Evolutionary conservation across 2,797 vertebrate genomes (phyloP).

Genomic region (Notolabrus celidotus): DNA sequence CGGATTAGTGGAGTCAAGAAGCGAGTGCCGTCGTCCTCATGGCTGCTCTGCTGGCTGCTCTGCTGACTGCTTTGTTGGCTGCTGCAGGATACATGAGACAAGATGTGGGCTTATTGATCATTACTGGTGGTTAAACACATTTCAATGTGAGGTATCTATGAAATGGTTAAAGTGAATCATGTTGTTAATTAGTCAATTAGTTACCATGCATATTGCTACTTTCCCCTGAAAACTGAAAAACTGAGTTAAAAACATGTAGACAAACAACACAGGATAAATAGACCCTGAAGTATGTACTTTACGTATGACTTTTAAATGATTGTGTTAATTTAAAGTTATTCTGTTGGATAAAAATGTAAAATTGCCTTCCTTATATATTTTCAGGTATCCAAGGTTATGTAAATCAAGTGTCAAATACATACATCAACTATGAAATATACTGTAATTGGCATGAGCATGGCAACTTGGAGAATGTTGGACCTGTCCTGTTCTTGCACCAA

Average conservation of each 20-base stretch:
- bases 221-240: neutral
- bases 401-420: conserved; percentile 11
- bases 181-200: neutral
- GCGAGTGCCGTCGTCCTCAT: conserved; percentile 89
- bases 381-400: neutral
- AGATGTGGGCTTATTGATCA: conserved; percentile 13
- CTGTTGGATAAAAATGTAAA: neutral
- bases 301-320: neutral
- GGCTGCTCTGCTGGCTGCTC: conserved; percentile 92
- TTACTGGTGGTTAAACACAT: neutral
- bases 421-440: neutral
- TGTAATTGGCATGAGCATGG: neutral
- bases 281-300: neutral
- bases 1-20: conserved; percentile 89
- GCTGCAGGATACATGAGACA: conserved; percentile 70
- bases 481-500: conserved; percentile 37
- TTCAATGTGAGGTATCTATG: neutral
- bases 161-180: neutral
- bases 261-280: neutral
- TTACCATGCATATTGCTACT: neutral
- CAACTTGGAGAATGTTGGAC: neutral
- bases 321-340: too few relatives aligned
- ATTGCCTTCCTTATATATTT: neutral
- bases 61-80: conserved; percentile 82
- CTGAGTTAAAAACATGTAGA: neutral